These are phyloP conservation scores for Eustalomyia histrio DNA, from an alignment of 2,888 invertebrate genomes.

Conservation along the genomic window DNA sequence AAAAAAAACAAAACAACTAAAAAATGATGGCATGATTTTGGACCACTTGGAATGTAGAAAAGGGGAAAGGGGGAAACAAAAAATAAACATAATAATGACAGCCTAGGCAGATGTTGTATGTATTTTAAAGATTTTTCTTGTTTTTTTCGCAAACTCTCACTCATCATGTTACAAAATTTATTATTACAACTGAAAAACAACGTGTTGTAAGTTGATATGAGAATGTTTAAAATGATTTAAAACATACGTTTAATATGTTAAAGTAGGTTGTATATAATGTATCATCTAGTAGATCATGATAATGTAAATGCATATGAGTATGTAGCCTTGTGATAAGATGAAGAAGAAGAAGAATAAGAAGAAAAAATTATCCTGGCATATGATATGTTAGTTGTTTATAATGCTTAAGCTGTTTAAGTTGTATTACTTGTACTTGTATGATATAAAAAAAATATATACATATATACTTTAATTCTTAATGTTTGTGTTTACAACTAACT, in stretches of 20 bases:
- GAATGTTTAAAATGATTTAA: neutral
- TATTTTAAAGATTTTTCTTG: slow-evolving; percentile 20
- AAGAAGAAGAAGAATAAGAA: neutral
- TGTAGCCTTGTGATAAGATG: neutral
- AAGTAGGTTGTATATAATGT: slow-evolving; percentile 27
- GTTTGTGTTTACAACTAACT: neutral
- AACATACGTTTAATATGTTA: neutral
- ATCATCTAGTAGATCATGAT: neutral
- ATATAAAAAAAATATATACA: neutral
- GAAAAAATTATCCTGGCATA: slow-evolving; percentile 11
- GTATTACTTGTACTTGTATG: neutral
- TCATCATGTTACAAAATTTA: slow-evolving; percentile 15
- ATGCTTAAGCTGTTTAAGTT: neutral
- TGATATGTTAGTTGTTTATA: slow-evolving; percentile 8
- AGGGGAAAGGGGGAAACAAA: slow-evolving; percentile 17
- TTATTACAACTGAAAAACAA: neutral
- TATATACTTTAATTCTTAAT: neutral
- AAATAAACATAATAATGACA: slow-evolving; percentile 53
- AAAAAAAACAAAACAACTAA: slow-evolving; percentile 10
- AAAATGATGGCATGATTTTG: slow-evolving; percentile 30
- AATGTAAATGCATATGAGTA: neutral
- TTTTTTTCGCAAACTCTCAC: slow-evolving; percentile 46
- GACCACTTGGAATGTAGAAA: slow-evolving; percentile 31
- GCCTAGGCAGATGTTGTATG: slow-evolving; percentile 56
- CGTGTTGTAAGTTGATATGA: neutral